These are phyloP conservation scores for Castor canadensis DNA, from an alignment of 2,113 vertebrate genomes.

Conservation along the genomic window DNA sequence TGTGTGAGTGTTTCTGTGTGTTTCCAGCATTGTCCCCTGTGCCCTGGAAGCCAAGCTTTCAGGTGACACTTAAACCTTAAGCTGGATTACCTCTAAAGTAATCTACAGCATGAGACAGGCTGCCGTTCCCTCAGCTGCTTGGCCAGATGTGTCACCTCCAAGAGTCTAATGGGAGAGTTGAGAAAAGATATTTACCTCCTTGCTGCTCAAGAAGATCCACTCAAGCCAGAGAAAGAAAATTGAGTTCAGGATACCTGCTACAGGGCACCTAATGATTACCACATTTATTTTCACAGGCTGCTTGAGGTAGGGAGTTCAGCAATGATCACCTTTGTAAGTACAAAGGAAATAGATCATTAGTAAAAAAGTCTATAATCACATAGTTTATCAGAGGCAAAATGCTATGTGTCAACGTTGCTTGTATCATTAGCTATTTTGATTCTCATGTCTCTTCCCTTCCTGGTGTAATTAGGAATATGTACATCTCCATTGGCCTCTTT, in stretches of 20 bases:
- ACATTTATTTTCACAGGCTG: background rate
- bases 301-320: background rate
- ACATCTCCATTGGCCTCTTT: background rate
- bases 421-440: background rate
- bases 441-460: background rate
- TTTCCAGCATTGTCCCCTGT: background rate
- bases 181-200: background rate
- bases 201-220: background rate
- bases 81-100: background rate
- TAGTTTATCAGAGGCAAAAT: background rate
- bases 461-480: background rate
- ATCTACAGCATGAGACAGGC: background rate
- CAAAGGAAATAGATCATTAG: background rate
- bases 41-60: background rate
- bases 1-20: background rate
- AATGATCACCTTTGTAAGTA: background rate
- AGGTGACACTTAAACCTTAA: background rate
- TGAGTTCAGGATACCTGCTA: background rate
- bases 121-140: background rate
- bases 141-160: background rate
- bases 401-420: background rate
- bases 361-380: background rate
- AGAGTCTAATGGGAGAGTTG: background rate
- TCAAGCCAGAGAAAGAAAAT: slow-evolving; percentile 3
- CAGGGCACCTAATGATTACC: background rate